Conservation (phyloP, 2,113 vertebrate species). For the Pristiophorus japonicus region DNA sequence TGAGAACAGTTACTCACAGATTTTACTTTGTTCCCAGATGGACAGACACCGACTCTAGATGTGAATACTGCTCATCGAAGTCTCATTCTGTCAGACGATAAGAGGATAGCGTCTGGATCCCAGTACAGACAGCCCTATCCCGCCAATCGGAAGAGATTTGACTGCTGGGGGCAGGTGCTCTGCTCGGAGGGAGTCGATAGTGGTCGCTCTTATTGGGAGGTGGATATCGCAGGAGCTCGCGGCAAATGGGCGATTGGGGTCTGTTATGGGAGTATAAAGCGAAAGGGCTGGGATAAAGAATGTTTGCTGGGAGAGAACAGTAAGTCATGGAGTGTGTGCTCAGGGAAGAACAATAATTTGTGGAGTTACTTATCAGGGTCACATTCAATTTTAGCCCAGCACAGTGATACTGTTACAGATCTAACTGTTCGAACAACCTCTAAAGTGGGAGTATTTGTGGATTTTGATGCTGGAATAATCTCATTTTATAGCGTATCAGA, state of each 20-base stretch:
- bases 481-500: constrained; percentile 25
- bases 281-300: constrained; percentile 6
- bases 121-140: constrained; percentile 53
- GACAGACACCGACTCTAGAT: constrained; percentile 53
- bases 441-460: constrained; percentile 13
- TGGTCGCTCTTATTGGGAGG: constrained; percentile 7
- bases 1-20: background rate
- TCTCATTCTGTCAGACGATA: constrained; percentile 54
- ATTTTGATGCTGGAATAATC: constrained; percentile 30
- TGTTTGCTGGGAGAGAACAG: background rate
- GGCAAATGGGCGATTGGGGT: constrained; percentile 10
- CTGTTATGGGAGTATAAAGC: background rate
- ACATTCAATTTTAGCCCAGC: background rate
- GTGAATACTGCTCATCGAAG: constrained; percentile 60
- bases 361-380: constrained; percentile 20
- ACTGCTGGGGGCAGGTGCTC: constrained; percentile 11
- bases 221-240: background rate
- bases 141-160: background rate
- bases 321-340: constrained; percentile 15
- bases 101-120: constrained; percentile 51
- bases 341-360: constrained; percentile 28
- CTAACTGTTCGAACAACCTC: background rate
- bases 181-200: background rate
- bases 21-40: constrained; percentile 51
- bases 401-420: background rate